Conservation (phyloP, 2,888 invertebrate genomes). For the Brassicogethes aeneus region DNA sequence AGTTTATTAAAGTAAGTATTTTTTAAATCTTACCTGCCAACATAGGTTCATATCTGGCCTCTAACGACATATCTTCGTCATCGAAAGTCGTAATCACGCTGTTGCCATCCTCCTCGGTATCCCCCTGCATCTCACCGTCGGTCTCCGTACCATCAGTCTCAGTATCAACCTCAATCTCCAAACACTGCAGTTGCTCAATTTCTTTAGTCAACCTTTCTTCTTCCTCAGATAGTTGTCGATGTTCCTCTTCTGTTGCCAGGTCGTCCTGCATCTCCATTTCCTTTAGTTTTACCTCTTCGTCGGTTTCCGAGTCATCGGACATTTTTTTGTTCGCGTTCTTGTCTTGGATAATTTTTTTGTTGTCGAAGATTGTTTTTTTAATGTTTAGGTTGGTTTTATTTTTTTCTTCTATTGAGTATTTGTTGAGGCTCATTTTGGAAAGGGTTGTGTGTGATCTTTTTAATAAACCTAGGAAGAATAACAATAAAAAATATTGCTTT, state of each 20-base stretch:
- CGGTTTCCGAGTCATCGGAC: constrained; percentile 53
- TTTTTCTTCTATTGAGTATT: constrained; percentile 22
- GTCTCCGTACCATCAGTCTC: constrained; percentile 76
- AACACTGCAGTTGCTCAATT: constrained; percentile 60
- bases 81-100: constrained; percentile 13
- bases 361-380: constrained; percentile 21
- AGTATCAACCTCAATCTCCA: constrained; percentile 68
- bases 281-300: constrained; percentile 46
- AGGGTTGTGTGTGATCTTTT: constrained; percentile 36
- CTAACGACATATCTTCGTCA: constrained; percentile 45
- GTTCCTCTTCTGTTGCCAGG: constrained; percentile 52
- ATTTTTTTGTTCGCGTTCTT: constrained; percentile 36
- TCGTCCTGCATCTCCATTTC: constrained; percentile 26
- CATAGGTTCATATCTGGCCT: constrained; percentile 61
- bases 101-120: constrained; percentile 30
- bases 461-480: constrained; percentile 21
- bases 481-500: no score
- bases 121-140: constrained; percentile 53
- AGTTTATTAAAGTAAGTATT: no score
- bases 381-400: constrained; percentile 28
- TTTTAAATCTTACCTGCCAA: constrained; percentile 49
- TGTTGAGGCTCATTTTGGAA: constrained; percentile 26
- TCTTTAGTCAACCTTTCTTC: constrained; percentile 68
- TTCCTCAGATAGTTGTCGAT: constrained; percentile 63
- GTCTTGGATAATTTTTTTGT: constrained; percentile 12